Conservation (phyloP, 1,140 invertebrate genomes). For the Drosophila navojoa region DNA sequence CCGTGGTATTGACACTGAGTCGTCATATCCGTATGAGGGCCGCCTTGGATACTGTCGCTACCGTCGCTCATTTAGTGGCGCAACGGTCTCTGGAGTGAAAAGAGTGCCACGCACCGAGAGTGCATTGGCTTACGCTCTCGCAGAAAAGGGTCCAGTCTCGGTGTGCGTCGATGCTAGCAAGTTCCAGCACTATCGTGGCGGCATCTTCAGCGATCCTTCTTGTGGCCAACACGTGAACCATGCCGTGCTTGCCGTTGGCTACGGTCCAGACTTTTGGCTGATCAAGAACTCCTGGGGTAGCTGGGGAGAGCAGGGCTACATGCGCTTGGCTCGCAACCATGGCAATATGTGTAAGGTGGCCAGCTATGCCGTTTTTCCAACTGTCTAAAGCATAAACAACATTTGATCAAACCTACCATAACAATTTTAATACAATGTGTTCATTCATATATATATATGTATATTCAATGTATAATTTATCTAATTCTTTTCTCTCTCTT, state of each 20-base stretch:
- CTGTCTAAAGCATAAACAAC: no score
- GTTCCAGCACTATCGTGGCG: constrained; percentile 17
- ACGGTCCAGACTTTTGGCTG: constrained; percentile 87
- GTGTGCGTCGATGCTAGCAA: constrained; percentile 19
- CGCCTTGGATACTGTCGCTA: constrained; percentile 84
- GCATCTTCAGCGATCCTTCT: constrained; percentile 84
- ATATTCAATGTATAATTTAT: not conserved
- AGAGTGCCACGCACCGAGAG: constrained; percentile 88
- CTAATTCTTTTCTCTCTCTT: not conserved
- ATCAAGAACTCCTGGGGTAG: constrained; percentile 87
- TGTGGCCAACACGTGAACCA: constrained; percentile 86
- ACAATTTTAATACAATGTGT: not conserved
- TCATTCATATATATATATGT: not conserved
- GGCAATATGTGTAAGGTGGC: constrained; percentile 25
- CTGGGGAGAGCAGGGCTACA: constrained; percentile 87
- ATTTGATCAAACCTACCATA: no score
- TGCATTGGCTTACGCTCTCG: constrained; percentile 88
- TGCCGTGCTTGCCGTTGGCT: constrained; percentile 89
- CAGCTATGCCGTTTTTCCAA: constrained; percentile 7
- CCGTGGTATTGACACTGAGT: constrained; percentile 88
- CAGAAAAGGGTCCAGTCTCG: constrained; percentile 85
- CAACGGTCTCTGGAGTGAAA: constrained; percentile 74
- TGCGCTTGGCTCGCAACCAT: constrained; percentile 86
- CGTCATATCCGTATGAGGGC: constrained; percentile 90
- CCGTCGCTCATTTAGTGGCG: constrained; percentile 9